phyloP scores from a whole-genome alignment of 2,113 vertebrate species.

The Agelaius tricolor region DNA sequence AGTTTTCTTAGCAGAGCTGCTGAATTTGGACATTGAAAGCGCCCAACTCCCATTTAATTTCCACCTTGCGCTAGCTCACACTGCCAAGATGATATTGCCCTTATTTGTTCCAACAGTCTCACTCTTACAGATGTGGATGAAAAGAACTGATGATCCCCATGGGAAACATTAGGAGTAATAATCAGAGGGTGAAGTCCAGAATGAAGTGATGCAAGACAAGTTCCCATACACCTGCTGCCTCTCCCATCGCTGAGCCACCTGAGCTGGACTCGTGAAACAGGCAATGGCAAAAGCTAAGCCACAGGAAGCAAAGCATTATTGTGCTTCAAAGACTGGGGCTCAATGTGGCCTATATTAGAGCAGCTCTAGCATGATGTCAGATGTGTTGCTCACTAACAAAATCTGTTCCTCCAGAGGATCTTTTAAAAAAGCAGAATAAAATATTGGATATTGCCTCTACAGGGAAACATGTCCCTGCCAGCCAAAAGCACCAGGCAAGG shows the following conservation, averaged over 20 bases:
- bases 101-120: conserved; percentile 9
- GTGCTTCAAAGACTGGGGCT: background rate
- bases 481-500: conserved; percentile 28
- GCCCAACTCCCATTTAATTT: background rate
- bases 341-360: background rate
- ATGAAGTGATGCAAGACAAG: background rate
- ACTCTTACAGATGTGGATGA: background rate
- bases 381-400: background rate
- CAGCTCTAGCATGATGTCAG: background rate
- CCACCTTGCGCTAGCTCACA: background rate
- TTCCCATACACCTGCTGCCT: background rate
- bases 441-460: background rate
- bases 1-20: background rate
- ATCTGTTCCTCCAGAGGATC: background rate
- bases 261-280: accelerated
- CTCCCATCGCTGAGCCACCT: background rate
- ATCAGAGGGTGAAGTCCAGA: background rate
- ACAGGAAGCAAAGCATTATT: background rate
- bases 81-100: conserved; percentile 9
- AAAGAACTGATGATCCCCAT: background rate
- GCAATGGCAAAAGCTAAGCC: background rate
- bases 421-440: background rate
- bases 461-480: background rate
- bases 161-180: background rate
- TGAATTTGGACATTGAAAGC: background rate